Evolutionary conservation across 1,140 invertebrate species (phyloP), one percentile per base, ranked within the genome.

Genomic region (Sitodiplosis mosellana): DNA sequence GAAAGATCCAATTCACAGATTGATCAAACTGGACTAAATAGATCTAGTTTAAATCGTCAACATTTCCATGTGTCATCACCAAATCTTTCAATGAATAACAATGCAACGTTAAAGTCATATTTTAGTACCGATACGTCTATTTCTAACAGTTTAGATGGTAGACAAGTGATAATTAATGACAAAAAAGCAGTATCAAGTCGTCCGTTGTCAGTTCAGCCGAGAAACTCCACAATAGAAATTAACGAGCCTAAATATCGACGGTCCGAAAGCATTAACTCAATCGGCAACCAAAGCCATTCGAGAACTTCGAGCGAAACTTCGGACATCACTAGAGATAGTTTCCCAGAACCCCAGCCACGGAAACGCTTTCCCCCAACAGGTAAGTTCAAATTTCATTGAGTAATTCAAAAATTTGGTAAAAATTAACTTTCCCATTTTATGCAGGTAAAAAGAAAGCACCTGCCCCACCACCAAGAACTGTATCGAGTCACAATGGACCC

Each of bases 11-110:
- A 63, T 59, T 17, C 60, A 59, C 2, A 60, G 62, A 51, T 58
- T 57, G 7, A 53, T 55, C 0, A 54, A 27, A 5, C 27, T 27
- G 27, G 10, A 27, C 10, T 27, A 10, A 27, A 27, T 27, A 3
- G 10, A 27, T 5, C 3, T 10, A 3, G 10, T 27, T 27, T 27
- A 10, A 27, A 5, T 27, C 58, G 49, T 51, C 59, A 33, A 6
- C 54, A 62, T 48, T 48, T 61, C n/a, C 59, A 54, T 46, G 59
- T 60, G 47, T 64, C 61, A 42, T 61, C 61, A 17, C 61, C 61
- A 8, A 64, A 64, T 51, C 49, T 64, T 18, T 53, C 40, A 47
- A 27, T 49, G 10, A 27, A 3, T 33, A 45, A 15, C 21, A n/a
- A 22, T n/a, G 33, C 7, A 14, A 45, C 5, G 17, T 34, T 20